Evolutionary conservation across 2,888 invertebrate genomes (phyloP).

Genomic region (Agrotis segetum): DNA sequence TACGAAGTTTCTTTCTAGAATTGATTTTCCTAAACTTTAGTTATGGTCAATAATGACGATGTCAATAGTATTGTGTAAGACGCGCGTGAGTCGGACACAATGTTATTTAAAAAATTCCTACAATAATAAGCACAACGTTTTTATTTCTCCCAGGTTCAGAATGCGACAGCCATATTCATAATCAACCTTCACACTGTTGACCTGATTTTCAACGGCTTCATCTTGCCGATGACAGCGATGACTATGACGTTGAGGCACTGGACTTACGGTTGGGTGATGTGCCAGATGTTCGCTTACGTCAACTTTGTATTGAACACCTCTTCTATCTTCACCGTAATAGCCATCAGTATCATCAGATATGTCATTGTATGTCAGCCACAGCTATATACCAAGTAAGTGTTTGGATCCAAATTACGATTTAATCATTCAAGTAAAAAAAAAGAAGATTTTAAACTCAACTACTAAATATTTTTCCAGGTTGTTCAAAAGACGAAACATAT

Average conservation of each 20-base stretch:
- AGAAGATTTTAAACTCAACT: not conserved
- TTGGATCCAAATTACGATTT: not conserved
- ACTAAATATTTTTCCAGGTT: constrained; percentile 88
- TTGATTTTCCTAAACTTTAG: not conserved
- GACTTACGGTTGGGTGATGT: constrained; percentile 93
- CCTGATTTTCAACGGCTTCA: constrained; percentile 95
- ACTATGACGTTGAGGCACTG: constrained; percentile 94
- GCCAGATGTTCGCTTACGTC: constrained; percentile 94
- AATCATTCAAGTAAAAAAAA: not conserved
- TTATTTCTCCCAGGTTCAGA: constrained; percentile 92
- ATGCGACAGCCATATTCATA: constrained; percentile 96
- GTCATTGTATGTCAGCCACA: constrained; percentile 95
- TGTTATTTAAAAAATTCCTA: constrained; percentile 18
- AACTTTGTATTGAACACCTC: constrained; percentile 94
- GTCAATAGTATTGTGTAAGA: no score
- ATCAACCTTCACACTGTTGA: constrained; percentile 95
- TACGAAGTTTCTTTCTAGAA: not conserved
- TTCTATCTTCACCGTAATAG: constrained; percentile 94
- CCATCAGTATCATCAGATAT: constrained; percentile 96
- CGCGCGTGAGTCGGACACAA: not conserved
- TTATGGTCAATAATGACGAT: not conserved
- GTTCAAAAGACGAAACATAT: constrained; percentile 92
- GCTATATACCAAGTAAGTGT: constrained; percentile 93
- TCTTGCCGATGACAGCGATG: constrained; percentile 94
- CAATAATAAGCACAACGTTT: constrained; percentile 1